Evolutionary conservation across 2,888 invertebrate genomes (phyloP), one percentile per base, ranked within the genome.

Genomic region (Seira musarum): DNA sequence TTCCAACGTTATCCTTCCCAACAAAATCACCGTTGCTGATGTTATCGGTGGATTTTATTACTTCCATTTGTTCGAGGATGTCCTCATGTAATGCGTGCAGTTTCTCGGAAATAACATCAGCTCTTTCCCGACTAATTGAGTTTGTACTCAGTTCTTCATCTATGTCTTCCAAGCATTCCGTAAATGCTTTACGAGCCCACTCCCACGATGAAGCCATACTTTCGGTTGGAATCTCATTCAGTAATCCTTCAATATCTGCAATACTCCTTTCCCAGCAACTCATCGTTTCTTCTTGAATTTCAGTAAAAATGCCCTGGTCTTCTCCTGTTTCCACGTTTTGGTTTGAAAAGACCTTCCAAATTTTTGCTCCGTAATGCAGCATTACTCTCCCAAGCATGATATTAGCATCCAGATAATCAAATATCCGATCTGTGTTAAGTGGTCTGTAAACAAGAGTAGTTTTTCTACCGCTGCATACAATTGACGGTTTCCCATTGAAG

Each of bases 381-480:
- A 40, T 25, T 10, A 66, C 22, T n/a, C 74, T 30, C 1, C 19
- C 74, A 0, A 74, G 22, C 74, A 74, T 66, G 1, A 74, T 2
- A 13, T 74, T 66, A 6, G 30, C 66, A 25, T 74, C 74, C 19
- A 74, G 30, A 21, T 74, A 53, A 17, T 74, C 74, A 65, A 73
- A 73, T 1, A 67, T 6, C 17, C 60, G 60, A 1, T 53, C 17
- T 1, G 40, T 22, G 35, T 21, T 10, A 6, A 25, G 40, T 1
- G 74, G 74, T 0, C 22, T 67, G 67, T 74, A 74, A 10, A 74
- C 66, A 2, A 74, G 22, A 1, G 57, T 67, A 0, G 66, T 67
- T 22, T 74, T 74, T 1, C 57, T 17, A 2, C 74, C 74, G 2
- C 66, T 22, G 60, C 74, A 74, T 1, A 30, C 57, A 6, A 67